phyloP scores from a whole-genome alignment of 2,888 invertebrate species.

The Caenorhabditis drosophilae region DNA sequence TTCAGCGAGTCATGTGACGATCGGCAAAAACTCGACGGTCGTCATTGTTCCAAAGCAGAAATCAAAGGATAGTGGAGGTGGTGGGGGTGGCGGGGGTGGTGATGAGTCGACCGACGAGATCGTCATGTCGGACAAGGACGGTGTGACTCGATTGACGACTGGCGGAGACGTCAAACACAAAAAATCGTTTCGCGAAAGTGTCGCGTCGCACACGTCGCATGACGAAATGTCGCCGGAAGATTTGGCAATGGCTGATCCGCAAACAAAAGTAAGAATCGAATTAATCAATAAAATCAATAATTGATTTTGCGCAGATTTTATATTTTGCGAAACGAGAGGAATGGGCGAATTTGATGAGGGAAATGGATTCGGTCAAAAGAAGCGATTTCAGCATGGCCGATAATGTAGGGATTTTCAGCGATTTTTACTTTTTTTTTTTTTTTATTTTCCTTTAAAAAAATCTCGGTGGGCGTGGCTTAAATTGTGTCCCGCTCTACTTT shows the following conservation, averaged over 20 bases:
- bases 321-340: constrained; percentile 59
- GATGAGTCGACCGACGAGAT: too few relatives aligned
- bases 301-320: constrained; percentile 20
- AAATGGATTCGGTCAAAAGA: constrained; percentile 48
- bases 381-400: constrained; percentile 60
- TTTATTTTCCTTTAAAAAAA: too few relatives aligned
- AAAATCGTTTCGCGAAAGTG: constrained; percentile 15
- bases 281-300: neutral
- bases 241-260: constrained; percentile 45
- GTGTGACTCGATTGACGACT: too few relatives aligned
- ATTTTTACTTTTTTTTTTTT: too few relatives aligned
- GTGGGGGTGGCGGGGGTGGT: too few relatives aligned
- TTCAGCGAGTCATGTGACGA: constrained; percentile 5
- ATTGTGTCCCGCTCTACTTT: too few relatives aligned
- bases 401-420: too few relatives aligned
- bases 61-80: constrained; percentile 21
- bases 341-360: constrained; percentile 56
- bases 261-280: constrained; percentile 32
- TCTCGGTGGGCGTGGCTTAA: too few relatives aligned
- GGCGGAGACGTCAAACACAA: neutral
- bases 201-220: constrained; percentile 17
- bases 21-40: constrained; percentile 28
- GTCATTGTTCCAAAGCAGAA: constrained; percentile 38
- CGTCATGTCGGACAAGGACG: too few relatives aligned
- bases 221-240: constrained; percentile 39